Conservation (phyloP, 2,113 vertebrate genomes). For the Atlantisia rogersi region DNA sequence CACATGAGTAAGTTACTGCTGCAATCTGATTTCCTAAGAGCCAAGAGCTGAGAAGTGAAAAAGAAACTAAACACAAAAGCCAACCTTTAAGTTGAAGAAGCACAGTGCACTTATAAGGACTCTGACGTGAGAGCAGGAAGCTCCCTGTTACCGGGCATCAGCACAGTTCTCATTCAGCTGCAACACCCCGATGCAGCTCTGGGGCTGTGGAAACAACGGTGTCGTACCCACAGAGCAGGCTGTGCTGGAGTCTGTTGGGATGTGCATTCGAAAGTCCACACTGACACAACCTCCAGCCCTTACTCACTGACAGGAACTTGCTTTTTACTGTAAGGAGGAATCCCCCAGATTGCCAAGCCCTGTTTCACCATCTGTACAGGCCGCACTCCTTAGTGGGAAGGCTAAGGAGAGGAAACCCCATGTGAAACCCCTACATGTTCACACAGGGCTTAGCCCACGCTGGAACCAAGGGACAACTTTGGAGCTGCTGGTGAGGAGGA, state of each 20-base stretch:
- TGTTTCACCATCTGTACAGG: background rate
- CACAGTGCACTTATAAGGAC: accelerated
- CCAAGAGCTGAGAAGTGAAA: background rate
- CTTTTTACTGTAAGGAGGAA: background rate
- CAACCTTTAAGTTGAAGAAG: background rate
- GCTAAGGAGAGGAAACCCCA: background rate
- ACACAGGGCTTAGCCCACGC: background rate
- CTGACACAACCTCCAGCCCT: background rate
- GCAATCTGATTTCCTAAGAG: background rate
- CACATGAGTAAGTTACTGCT: background rate
- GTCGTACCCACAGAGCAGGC: background rate
- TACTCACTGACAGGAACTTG: background rate
- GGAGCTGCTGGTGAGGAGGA: background rate
- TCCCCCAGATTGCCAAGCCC: background rate
- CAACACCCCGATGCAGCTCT: background rate
- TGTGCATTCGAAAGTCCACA: accelerated
- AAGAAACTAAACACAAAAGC: background rate
- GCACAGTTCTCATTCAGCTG: background rate
- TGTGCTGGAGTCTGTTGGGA: background rate
- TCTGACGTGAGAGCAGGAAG: background rate
- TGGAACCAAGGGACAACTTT: background rate
- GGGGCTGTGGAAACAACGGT: background rate
- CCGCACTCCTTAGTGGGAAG: background rate
- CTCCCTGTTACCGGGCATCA: background rate
- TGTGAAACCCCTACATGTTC: background rate